Percentiles rank a stretch among this genome's conserved stretches.
These are phyloP conservation scores for Brachionus paranguensis DNA, from an alignment of 1,140 invertebrate species.

Conservation along the genomic window DNA sequence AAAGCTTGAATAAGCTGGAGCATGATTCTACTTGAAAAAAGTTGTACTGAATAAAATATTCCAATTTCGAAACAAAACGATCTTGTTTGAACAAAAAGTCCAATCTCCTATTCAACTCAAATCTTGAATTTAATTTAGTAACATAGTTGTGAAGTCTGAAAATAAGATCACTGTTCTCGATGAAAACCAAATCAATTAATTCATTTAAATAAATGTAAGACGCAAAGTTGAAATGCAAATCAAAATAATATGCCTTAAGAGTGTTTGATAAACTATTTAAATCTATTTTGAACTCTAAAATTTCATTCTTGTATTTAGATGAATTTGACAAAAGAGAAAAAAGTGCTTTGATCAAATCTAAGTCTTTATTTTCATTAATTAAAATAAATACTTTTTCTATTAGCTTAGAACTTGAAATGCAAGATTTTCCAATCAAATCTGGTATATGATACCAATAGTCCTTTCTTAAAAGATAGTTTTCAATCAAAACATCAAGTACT, in stretches of 20 bases:
- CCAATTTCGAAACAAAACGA: not conserved
- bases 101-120: not conserved
- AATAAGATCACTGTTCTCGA: not conserved
- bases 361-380: not conserved
- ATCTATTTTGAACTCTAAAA: not conserved
- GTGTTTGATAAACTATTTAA: not conserved
- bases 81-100: not conserved
- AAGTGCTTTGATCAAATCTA: not conserved
- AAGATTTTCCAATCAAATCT: not conserved
- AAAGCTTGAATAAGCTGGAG: not conserved
- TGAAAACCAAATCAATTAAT: not conserved
- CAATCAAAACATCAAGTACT: not conserved
- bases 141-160: not conserved
- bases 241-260: not conserved
- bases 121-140: not conserved
- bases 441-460: not conserved
- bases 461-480: not conserved
- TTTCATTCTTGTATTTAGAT: not conserved
- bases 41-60: not conserved
- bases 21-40: not conserved
- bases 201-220: not conserved
- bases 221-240: not conserved
- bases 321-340: slow-evolving; percentile 8
- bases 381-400: not conserved
- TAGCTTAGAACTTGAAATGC: not conserved